Evolutionary conservation across 1,140 invertebrate species (phyloP).

Genomic region (Heterodera schachtii): DNA sequence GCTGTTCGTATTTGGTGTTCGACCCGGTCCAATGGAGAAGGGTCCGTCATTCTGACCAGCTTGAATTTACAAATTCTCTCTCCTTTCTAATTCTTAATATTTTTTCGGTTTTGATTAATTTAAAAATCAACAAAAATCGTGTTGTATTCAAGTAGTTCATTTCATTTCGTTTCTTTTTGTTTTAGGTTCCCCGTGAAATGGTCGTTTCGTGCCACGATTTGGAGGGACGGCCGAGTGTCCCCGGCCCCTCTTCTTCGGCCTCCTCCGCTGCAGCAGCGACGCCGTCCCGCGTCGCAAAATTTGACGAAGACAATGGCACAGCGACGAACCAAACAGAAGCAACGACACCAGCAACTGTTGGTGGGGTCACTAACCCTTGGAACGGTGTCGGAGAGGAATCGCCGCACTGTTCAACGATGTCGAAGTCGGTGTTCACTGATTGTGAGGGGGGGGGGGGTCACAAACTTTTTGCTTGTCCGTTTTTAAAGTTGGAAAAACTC

Average conservation of each 20-base stretch:
- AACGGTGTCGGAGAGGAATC: background rate
- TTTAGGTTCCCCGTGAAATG: slow-evolving; percentile 61
- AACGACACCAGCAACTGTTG: background rate
- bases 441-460: too few relatives aligned
- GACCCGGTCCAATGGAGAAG: slow-evolving; percentile 77
- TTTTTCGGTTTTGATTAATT: too few relatives aligned
- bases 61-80: too few relatives aligned
- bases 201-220: slow-evolving; percentile 59
- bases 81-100: too few relatives aligned
- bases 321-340: background rate
- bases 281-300: background rate
- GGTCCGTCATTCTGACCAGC: slow-evolving; percentile 43
- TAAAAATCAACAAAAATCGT: background rate
- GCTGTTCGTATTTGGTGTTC: slow-evolving; percentile 97
- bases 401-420: background rate
- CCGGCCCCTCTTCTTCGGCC: background rate
- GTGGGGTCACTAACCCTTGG: background rate
- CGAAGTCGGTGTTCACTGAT: background rate
- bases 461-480: too few relatives aligned
- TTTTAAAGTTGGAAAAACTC: too few relatives aligned
- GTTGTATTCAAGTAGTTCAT: background rate
- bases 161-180: background rate
- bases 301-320: background rate
- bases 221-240: slow-evolving; percentile 49
- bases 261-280: too few relatives aligned